Base-by-base conservation (phyloP, 2,113 vertebrate species). In the Paraplagusia blochii region DNA sequence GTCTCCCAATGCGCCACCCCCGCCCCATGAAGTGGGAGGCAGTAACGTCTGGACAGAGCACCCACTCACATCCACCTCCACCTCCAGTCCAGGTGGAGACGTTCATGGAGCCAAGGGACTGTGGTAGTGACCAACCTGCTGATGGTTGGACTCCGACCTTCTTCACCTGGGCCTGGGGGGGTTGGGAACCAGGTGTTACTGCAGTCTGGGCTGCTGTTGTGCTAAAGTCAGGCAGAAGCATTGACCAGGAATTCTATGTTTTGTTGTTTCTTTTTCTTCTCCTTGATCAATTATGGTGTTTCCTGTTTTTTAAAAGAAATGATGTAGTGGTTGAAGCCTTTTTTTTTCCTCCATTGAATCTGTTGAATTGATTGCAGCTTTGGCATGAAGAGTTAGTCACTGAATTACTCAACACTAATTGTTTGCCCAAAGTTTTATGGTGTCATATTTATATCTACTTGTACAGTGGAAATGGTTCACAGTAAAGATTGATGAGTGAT, bases 401-500 rank as follows among this genome's bases (percentile, higher is more conserved):
- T 72, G 59, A 72, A 77, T 74, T 84, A 82, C 68, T 72, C 68
- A 77, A 87, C 69, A 86, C 72, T 81, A 87, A 80, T 52, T 87
- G 55, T 83, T 75, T 79, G 77, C 74, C 72, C 55, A 72, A 83
- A 79, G 61, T 76, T 87, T 85, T 80, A 72, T 86, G 79, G 78
- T 68, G 83, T 75, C 79, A 80, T 89, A 90, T 92, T 90, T 92
- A 87, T 90, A 90, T 79, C 76, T 82, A 85, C 82, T 80, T 88
- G 87, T 87, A 87, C 83, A 90, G 83, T 83, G 69, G 74, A 78
- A 55, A 39, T 34, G 17, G 60, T 81, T 76, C 69, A 74, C 52
- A 86, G 68, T 84, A 88, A 86, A 84, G 63, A 68, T 52, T 78
- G 63, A 55, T 54, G 16, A 38, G 66, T 69, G 63, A 59, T 79